phyloP scores from a whole-genome alignment of 2,797 vertebrate genomes.

The Tragelaphus oryx region DNA sequence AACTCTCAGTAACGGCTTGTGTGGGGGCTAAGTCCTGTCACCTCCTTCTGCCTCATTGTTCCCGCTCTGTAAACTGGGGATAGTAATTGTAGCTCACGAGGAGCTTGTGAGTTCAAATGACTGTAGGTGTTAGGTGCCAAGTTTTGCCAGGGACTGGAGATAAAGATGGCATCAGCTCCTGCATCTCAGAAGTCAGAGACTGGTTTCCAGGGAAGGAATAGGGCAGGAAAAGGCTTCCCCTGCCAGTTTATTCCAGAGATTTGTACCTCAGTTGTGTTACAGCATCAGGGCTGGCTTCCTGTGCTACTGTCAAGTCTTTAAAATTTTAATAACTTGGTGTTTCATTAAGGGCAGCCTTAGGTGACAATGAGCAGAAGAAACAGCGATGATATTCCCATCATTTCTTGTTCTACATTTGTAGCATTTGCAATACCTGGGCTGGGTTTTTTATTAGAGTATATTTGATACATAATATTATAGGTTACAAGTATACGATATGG shows the following conservation, averaged over 20 bases:
- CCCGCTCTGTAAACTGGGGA: background rate
- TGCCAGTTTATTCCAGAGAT: background rate
- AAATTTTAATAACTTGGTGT: background rate
- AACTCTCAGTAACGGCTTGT: background rate
- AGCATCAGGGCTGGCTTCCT: no score
- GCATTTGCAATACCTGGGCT: background rate
- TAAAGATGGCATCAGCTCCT: background rate
- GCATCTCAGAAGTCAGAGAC: background rate
- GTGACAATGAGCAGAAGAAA: background rate
- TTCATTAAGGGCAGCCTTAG: background rate
- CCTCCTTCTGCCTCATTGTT: background rate
- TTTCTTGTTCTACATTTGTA: background rate
- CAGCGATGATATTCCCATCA: accelerated
- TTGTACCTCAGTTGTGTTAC: background rate
- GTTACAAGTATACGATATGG: background rate
- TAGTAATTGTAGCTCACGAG: accelerated
- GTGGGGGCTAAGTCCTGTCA: background rate
- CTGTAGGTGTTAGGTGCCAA: background rate
- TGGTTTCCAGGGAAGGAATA: background rate
- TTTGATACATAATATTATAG: background rate
- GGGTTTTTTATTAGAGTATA: background rate
- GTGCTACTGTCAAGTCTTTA: accelerated
- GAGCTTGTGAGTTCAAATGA: background rate
- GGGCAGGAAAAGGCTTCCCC: background rate
- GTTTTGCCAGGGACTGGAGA: background rate